Conservation (phyloP, 2,888 invertebrate species). For the Brenthis ino region DNA sequence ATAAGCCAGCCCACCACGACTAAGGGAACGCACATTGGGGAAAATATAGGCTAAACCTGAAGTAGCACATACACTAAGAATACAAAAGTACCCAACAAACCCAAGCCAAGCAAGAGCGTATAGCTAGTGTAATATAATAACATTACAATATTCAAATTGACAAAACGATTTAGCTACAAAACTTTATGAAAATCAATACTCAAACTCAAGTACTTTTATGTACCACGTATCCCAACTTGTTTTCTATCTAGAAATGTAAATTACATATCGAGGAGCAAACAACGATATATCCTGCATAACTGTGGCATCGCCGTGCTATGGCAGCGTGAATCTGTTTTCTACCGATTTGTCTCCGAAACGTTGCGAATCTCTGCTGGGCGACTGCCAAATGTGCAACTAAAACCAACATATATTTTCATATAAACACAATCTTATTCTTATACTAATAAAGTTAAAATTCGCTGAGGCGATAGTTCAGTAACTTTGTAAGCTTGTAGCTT, state of each 20-base stretch:
- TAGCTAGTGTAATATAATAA: no score
- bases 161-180: no score
- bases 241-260: conserved; percentile 25
- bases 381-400: conserved; percentile 74
- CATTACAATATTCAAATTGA: no score
- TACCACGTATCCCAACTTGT: no score
- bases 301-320: conserved; percentile 56
- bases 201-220: no score
- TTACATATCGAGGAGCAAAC: conserved; percentile 37
- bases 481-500: conserved; percentile 63
- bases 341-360: conserved; percentile 78
- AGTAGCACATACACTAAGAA: no score
- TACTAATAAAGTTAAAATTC: conserved; percentile 45
- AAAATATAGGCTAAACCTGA: no score
- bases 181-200: no score
- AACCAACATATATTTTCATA: conserved; percentile 45
- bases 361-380: conserved; percentile 74
- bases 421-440: conserved; percentile 37
- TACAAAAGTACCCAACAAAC: no score
- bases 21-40: no score
- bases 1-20: no score
- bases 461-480: conserved; percentile 15
- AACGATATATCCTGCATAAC: conserved; percentile 45
- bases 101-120: no score
- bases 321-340: conserved; percentile 77